Evolutionary conservation across 2,113 vertebrate genomes (phyloP).

Genomic region (Scophthalmus maximus): DNA sequence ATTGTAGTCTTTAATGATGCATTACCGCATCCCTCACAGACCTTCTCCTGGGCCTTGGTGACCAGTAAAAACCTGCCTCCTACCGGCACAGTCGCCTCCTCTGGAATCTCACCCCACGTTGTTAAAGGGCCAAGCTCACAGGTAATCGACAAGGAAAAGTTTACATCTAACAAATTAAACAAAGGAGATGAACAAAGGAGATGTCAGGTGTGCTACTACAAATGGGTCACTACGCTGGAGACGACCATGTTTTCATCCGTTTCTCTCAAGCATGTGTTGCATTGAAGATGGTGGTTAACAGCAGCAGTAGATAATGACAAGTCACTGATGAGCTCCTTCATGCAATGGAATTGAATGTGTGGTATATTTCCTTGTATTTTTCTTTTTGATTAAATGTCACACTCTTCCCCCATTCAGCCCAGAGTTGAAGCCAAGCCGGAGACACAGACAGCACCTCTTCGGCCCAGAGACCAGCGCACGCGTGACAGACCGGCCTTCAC

Average conservation of each 20-base stretch:
- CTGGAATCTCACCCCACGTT: conserved; percentile 95
- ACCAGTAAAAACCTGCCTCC: conserved; percentile 99
- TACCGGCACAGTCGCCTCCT: conserved; percentile 92
- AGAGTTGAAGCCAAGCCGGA: conserved; percentile 92
- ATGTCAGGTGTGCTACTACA: background rate
- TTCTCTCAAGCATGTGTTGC: background rate
- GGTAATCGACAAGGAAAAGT: conserved; percentile 85
- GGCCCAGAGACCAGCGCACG: conserved; percentile 91
- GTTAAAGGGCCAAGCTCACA: conserved; percentile 97
- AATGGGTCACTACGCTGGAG: background rate
- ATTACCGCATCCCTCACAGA: conserved; percentile 89
- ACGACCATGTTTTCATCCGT: background rate
- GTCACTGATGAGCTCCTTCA: background rate
- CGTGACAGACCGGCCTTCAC: conserved; percentile 90
- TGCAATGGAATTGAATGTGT: background rate
- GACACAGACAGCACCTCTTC: conserved; percentile 86
- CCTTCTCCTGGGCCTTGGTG: conserved; percentile 98
- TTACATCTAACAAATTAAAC: background rate
- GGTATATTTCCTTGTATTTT: background rate
- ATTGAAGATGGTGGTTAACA: background rate
- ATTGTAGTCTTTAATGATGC: conserved; percentile 56
- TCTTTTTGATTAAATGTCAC: background rate
- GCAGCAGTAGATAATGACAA: background rate
- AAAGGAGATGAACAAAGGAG: background rate
- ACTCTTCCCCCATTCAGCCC: conserved; percentile 81